These are phyloP conservation scores for Drosophila pandora DNA, from an alignment of 1,140 invertebrate species.

Conservation along the genomic window DNA sequence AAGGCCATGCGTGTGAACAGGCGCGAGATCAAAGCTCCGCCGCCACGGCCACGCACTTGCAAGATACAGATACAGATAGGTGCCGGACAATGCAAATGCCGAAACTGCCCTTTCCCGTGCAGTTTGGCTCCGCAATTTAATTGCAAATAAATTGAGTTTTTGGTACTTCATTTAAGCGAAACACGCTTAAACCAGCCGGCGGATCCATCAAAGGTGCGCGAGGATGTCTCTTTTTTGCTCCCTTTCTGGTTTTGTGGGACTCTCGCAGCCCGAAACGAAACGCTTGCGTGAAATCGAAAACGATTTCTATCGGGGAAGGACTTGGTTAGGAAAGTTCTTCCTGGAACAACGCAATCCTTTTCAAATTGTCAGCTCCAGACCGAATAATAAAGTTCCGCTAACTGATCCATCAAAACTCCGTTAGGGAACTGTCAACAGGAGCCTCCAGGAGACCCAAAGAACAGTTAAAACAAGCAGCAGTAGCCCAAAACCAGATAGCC, in stretches of 20 bases:
- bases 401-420: slow-evolving; percentile 54
- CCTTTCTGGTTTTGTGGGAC: slow-evolving; percentile 8
- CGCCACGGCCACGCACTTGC: slow-evolving; percentile 68
- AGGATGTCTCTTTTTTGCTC: slow-evolving; percentile 27
- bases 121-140: slow-evolving; percentile 76
- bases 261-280: slow-evolving; percentile 38
- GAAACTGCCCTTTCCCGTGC: slow-evolving; percentile 29
- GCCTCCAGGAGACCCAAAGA: slow-evolving; percentile 5
- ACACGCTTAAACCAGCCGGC: slow-evolving; percentile 64
- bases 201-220: slow-evolving; percentile 70
- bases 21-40: slow-evolving; percentile 57
- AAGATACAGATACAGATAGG: slow-evolving; percentile 33
- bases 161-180: slow-evolving; percentile 83
- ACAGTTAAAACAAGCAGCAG: slow-evolving; percentile 11
- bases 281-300: slow-evolving; percentile 79
- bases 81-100: slow-evolving; percentile 63
- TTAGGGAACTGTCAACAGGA: slow-evolving; percentile 54
- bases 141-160: slow-evolving; percentile 83
- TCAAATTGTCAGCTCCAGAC: slow-evolving; percentile 2
- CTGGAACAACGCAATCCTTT: slow-evolving; percentile 21
- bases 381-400: slow-evolving; percentile 38
- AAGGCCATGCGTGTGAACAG: slow-evolving; percentile 52
- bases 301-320: slow-evolving; percentile 28
- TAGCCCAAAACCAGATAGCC: slow-evolving; percentile 7
- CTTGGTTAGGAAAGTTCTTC: slow-evolving; percentile 13